Conservation (phyloP, 2,888 invertebrate species). For the Rhimphoctona megacephalus region DNA sequence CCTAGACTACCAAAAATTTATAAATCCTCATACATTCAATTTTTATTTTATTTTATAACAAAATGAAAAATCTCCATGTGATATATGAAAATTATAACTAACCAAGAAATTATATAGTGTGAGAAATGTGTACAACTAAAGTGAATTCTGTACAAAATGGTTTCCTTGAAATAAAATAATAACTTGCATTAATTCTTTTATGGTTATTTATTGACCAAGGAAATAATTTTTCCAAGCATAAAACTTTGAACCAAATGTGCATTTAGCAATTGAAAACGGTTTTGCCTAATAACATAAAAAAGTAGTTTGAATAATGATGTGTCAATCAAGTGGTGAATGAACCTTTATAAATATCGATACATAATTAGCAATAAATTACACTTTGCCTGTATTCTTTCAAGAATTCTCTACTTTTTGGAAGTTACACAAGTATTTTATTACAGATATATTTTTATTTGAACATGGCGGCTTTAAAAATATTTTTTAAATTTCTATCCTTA, state of each 20-base stretch:
- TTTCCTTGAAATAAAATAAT: background rate
- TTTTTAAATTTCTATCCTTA: background rate
- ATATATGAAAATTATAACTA: background rate
- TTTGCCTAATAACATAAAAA: background rate
- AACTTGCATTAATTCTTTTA: background rate
- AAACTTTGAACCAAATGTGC: no score
- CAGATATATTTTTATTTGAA: background rate
- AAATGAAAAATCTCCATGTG: background rate
- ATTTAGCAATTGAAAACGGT: no score
- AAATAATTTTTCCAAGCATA: background rate
- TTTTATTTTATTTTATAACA: background rate
- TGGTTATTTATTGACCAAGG: background rate
- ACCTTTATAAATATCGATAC: background rate
- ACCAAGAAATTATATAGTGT: background rate
- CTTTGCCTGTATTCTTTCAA: background rate
- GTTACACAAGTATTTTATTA: background rate
- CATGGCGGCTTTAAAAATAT: background rate
- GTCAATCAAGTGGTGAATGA: background rate
- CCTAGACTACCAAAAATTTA: background rate
- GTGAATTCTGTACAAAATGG: background rate
- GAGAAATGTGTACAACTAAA: background rate
- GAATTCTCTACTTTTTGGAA: background rate
- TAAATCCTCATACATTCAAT: background rate
- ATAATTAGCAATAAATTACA: background rate
- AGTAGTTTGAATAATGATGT: background rate